Evolutionary conservation across 1,140 invertebrate species (phyloP), one percentile per base, ranked within the genome.

Genomic region (Manduca sexta): DNA sequence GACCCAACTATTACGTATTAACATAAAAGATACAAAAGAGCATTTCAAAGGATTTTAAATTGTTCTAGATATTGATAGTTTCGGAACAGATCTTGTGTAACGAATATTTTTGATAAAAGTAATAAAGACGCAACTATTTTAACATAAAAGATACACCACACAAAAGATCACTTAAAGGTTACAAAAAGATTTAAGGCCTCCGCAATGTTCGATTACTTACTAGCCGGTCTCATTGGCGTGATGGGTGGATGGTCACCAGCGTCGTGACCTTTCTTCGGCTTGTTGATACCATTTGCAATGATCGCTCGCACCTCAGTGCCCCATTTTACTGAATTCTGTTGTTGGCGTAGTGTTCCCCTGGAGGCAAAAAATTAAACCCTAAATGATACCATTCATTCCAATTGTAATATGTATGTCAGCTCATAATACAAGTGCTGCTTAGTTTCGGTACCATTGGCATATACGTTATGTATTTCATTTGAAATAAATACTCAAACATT

Each of bases 241-340:
- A 99, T 99, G 1, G 98, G 98, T 13, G 98, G 98, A 92, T 99
- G 98, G 84, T 99, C 98, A 4, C 98, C 98, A 26, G 92, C 97
- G 88, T 99, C 98, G 51, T 93, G 90, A 1, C 98, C 98, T 76
- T 95, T 96, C 70, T 94, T 93, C 0, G 97, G 96, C 62, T 90
- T 88, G 67, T 92, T 93, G 13, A 98, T 92, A 14, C 92, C 89
- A 73, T 84, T 67, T 46, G 88, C 91, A 81, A 66, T 87, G 2
- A 87, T 49, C 0, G 78, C 74, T 0, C 74, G 77, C 0, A 95
- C 94, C 49, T 93, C 91, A 1, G 89, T 75, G 1, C 94, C 93
- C 94, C 94, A 97, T 52, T 95, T 93, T 11, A 88, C 69, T 64
- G 89, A 92, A 49, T 89, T 88, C 64, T 92, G 89, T 56, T 95